Evolutionary conservation across 2,888 invertebrate genomes (phyloP), one percentile per base, ranked within the genome.

Genomic region (Chrysolina haemoptera): DNA sequence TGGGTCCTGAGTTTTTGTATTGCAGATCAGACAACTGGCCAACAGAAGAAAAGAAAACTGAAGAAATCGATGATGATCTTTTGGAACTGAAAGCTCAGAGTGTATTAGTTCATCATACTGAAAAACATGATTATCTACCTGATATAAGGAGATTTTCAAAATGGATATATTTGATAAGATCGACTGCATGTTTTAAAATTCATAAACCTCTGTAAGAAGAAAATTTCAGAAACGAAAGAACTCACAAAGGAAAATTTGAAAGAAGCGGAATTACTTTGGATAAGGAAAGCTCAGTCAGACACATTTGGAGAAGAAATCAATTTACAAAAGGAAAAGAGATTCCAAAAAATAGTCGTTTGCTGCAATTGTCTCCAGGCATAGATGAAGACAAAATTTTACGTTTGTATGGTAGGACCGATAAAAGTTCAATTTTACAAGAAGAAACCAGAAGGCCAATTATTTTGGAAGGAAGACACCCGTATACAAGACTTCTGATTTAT

Each of bases 381-480:
- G 43, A 43, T 43, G 14, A 43, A 12, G 43, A 43, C 43, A 43
- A 43, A 43, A 14, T 43, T 43, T 43, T 55, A 11, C n/a, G 55
- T 55, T 55, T 55, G 55, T 55, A 55, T 55, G 55, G 55, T 55
- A 55, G 55, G 20, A 55, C 55, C 12, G 55, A 55, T 55, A 16
- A 55, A 55, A 6, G n/a, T n/a, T 11, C 4, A 1, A 59, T 59
- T 14, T 22, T 59, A 59, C 59, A 59, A 18, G 59, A 59, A 22
- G 59, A 59, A 59, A 59, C 59, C 11, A 59, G 59, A 20, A 59
- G 59, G 59, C 22, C 59, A 22, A 59, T 59, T 59, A 59, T 50
- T 50, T 50, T 50, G 16, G 50, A 50, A 16, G 50, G 50, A 50
- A 8, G 14, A 50, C 50, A 50, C 14, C 50, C n/a, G 1, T 6